Percentiles rank a stretch among this genome's conserved stretches.
These are phyloP conservation scores for Eunapius fragilis DNA, from an alignment of 37 sponge, comb jelly and placozoan genomes.

Conservation along the genomic window DNA sequence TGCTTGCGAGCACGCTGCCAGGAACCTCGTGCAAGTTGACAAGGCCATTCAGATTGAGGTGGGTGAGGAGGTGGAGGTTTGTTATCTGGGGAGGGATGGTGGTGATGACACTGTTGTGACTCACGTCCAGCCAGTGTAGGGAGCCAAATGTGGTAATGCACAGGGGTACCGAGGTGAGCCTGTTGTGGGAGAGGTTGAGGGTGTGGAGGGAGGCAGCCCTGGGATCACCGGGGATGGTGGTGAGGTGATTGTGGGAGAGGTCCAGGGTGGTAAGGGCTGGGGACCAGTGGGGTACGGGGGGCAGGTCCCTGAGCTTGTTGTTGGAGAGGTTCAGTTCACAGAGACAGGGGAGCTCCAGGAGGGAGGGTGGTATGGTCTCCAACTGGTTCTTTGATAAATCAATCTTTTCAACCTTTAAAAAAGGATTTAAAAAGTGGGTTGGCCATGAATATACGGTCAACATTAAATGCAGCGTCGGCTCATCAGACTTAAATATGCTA, in stretches of 20 bases:
- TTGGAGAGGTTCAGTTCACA: neutral
- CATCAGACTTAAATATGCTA: too few relatives aligned
- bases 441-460: too few relatives aligned
- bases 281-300: neutral
- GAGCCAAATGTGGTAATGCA: conserved; percentile 36
- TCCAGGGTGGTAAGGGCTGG: neutral
- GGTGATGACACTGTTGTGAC: conserved; percentile 26
- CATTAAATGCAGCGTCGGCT: too few relatives aligned
- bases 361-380: conserved; percentile 39
- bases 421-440: too few relatives aligned
- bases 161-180: conserved; percentile 15
- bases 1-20: conserved; percentile 62
- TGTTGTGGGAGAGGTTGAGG: conserved; percentile 50
- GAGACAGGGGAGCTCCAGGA: conserved; percentile 44
- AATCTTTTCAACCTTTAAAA: too few relatives aligned
- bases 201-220: conserved; percentile 24
- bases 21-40: too few relatives aligned
- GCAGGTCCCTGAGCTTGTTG: neutral
- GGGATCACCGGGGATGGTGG: conserved; percentile 21
- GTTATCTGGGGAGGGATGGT: conserved; percentile 34
- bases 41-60: conserved; percentile 18
- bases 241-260: neutral
- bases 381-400: conserved; percentile 26
- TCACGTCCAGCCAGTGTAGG: conserved; percentile 17
- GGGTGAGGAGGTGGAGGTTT: neutral